These are phyloP conservation scores for Lysiphlebus fabarum DNA, from an alignment of 1,140 invertebrate genomes.

Conservation along the genomic window DNA sequence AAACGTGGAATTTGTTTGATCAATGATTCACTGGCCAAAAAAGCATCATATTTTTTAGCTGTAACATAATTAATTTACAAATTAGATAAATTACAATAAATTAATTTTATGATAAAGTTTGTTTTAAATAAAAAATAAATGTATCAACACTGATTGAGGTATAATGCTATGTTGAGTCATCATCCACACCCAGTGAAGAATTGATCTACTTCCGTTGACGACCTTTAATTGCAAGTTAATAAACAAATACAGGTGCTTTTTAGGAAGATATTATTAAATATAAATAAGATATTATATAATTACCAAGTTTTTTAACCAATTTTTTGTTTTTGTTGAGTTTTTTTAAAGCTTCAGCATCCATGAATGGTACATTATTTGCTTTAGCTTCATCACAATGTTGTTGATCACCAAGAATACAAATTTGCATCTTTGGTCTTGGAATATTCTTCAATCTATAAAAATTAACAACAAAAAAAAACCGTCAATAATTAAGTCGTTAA, in stretches of 20 bases:
- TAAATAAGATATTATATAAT: conserved; percentile 37
- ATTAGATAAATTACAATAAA: not conserved
- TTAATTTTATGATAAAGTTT: not conserved
- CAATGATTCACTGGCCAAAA: conserved; percentile 96
- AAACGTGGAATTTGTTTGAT: conserved; percentile 99
- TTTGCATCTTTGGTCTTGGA: conserved; percentile 96
- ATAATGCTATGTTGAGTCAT: conserved; percentile 31
- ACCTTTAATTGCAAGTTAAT: conserved; percentile 32
- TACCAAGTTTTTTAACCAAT: conserved; percentile 96
- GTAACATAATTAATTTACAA: conserved; percentile 31
- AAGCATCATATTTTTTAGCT: conserved; percentile 95
- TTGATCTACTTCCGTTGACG: conserved; percentile 49
- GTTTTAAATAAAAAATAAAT: conserved; percentile 20
- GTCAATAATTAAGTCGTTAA: no score
- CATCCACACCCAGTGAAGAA: conserved; percentile 47
- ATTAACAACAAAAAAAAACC: not conserved
- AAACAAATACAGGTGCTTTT: conserved; percentile 45
- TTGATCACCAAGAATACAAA: conserved; percentile 98
- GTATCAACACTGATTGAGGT: conserved; percentile 49
- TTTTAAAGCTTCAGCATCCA: conserved; percentile 98
- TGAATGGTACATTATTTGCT: conserved; percentile 86
- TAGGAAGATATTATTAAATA: conserved; percentile 35
- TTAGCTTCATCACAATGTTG: conserved; percentile 99
- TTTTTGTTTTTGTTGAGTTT: conserved; percentile 99
- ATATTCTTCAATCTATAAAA: conserved; percentile 88